These are phyloP conservation scores for Lepidonotus clava DNA, from an alignment of 2,888 invertebrate genomes.

Conservation along the genomic window DNA sequence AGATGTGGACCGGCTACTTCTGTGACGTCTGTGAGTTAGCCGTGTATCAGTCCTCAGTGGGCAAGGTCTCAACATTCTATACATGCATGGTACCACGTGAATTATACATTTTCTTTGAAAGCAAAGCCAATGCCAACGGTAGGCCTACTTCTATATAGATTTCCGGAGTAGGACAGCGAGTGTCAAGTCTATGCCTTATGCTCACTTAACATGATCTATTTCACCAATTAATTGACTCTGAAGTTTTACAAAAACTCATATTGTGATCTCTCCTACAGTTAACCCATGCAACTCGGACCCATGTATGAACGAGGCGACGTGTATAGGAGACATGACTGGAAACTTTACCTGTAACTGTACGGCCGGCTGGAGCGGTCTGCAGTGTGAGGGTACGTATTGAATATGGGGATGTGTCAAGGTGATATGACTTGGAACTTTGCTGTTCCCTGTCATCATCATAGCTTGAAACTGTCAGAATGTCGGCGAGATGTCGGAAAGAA, in stretches of 20 bases:
- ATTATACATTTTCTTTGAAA: too few relatives aligned
- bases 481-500: too few relatives aligned
- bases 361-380: not conserved
- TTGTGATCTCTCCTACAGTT: not conserved
- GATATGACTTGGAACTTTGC: not conserved
- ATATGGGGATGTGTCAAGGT: not conserved
- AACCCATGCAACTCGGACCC: slow-evolving; percentile 33
- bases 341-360: slow-evolving; percentile 20
- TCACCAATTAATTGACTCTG: not conserved
- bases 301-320: not conserved
- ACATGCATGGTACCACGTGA: too few relatives aligned
- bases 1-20: not conserved
- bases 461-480: too few relatives aligned
- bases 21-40: slow-evolving; percentile 12
- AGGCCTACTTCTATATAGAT: too few relatives aligned
- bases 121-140: too few relatives aligned
- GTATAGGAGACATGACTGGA: not conserved
- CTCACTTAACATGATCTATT: not conserved
- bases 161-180: too few relatives aligned
- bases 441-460: not conserved
- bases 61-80: too few relatives aligned
- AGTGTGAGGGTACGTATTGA: not conserved
- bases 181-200: too few relatives aligned
- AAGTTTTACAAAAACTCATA: not conserved
- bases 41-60: too few relatives aligned